phyloP scores from a whole-genome alignment of 2,113 vertebrate species.

The Corythornis cristatus region DNA sequence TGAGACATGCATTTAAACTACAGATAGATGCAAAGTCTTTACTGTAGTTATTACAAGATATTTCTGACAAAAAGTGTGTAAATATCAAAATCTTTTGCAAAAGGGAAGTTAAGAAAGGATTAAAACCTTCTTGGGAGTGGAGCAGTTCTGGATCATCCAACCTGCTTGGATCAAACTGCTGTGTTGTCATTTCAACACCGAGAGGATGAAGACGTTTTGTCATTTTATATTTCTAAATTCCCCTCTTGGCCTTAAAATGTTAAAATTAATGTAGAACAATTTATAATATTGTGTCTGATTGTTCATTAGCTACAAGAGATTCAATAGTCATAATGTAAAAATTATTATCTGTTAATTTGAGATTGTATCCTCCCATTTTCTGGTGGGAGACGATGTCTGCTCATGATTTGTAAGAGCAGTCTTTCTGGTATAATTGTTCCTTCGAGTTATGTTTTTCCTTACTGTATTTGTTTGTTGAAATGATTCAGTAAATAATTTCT shows the following conservation, averaged over 20 bases:
- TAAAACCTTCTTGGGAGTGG: neutral
- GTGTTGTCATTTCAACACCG: neutral
- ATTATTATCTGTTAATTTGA: neutral
- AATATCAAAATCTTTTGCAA: neutral
- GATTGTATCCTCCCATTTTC: neutral
- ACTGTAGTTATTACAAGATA: accelerated
- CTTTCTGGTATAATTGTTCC: neutral
- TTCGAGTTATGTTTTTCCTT: neutral
- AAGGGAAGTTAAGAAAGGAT: neutral
- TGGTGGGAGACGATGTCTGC: neutral
- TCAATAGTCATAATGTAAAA: neutral
- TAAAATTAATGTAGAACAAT: neutral
- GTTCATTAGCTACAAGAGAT: neutral
- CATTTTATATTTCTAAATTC: neutral
- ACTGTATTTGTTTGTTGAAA: neutral
- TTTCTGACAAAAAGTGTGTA: neutral
- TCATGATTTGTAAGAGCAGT: neutral
- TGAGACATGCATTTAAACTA: neutral
- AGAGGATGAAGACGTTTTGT: neutral
- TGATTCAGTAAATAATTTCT: neutral
- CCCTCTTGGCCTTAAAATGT: neutral
- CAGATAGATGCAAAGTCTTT: neutral
- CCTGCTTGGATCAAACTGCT: neutral
- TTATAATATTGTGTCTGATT: neutral
- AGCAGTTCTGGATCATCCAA: neutral